Evolutionary conservation across 1,140 invertebrate genomes (phyloP).

Genomic region (Apocrypta bakeri): DNA sequence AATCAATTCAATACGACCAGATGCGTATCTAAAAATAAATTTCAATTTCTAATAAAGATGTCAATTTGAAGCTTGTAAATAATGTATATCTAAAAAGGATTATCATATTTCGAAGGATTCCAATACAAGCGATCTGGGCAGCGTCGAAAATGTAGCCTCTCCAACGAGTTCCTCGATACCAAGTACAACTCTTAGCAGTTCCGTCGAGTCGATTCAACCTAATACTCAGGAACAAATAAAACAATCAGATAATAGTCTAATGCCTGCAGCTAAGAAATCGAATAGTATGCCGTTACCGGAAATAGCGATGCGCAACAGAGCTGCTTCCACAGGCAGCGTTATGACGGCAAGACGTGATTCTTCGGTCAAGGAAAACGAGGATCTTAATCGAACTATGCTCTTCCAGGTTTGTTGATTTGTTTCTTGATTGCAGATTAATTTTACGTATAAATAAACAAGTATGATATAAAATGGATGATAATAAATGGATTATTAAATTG

Average conservation of each 20-base stretch:
- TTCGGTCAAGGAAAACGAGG: slow-evolving; percentile 68
- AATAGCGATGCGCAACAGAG: slow-evolving; percentile 71
- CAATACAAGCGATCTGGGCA: slow-evolving; percentile 66
- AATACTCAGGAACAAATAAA: slow-evolving; percentile 32
- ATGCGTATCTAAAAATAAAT: no score
- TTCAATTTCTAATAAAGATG: no score
- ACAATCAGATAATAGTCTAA: slow-evolving; percentile 32
- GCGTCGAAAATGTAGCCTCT: slow-evolving; percentile 62
- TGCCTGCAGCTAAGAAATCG: slow-evolving; percentile 53
- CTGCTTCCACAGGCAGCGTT: slow-evolving; percentile 73
- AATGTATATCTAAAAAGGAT: no score
- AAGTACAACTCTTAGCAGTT: slow-evolving; percentile 56
- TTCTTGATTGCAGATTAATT: no score
- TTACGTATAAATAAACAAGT: no score
- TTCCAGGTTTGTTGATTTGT: slow-evolving; percentile 80
- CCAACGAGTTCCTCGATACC: slow-evolving; percentile 59
- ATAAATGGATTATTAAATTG: slow-evolving; percentile 51
- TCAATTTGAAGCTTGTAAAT: no score
- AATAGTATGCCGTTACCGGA: slow-evolving; percentile 65
- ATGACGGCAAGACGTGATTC: slow-evolving; percentile 67
- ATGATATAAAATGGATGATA: not conserved
- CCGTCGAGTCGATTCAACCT: slow-evolving; percentile 65
- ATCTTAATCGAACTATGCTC: slow-evolving; percentile 94
- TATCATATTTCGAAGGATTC: slow-evolving; percentile 67
- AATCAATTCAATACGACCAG: no score